phyloP scores from a whole-genome alignment of 2,113 vertebrate species.

The Apistogramma diplotaenia region DNA sequence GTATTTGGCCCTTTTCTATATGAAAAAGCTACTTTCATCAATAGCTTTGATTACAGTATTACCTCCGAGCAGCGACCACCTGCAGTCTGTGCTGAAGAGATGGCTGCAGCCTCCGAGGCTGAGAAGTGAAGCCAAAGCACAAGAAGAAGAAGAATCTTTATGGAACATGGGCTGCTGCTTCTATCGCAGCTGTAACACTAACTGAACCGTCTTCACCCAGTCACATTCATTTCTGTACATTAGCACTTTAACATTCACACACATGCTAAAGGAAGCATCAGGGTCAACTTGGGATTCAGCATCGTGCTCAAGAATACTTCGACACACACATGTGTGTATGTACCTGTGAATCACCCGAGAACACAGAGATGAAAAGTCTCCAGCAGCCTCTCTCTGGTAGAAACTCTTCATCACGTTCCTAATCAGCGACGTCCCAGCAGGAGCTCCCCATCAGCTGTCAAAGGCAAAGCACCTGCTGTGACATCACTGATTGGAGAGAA shows the following conservation, averaged over 20 bases:
- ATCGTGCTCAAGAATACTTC: too few species aligned
- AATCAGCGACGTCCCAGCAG: constrained; percentile 56
- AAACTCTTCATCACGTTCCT: constrained; percentile 28
- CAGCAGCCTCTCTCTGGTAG: not conserved
- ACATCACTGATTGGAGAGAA: constrained; percentile 53
- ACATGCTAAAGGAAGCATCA: too few species aligned
- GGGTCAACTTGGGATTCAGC: too few species aligned
- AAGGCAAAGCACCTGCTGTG: constrained; percentile 45
- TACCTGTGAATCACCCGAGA: not conserved
- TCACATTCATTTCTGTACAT: too few species aligned
- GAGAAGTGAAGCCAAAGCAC: not conserved
- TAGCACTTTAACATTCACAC: too few species aligned
- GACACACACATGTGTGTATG: too few species aligned
- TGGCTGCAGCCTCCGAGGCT: not conserved
- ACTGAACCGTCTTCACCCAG: too few species aligned
- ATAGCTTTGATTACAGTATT: not conserved
- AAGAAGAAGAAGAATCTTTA: not conserved
- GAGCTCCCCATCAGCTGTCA: constrained; percentile 43
- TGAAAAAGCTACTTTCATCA: not conserved
- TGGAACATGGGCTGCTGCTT: not conserved
- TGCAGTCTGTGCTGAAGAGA: not conserved
- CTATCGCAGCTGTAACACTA: too few species aligned
- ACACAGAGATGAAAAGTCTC: constrained; percentile 1
- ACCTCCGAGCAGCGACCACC: not conserved
- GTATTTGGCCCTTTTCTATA: not conserved